phyloP scores from a whole-genome alignment of 2,113 vertebrate genomes.

The Petrocephalus microphthalmus region DNA sequence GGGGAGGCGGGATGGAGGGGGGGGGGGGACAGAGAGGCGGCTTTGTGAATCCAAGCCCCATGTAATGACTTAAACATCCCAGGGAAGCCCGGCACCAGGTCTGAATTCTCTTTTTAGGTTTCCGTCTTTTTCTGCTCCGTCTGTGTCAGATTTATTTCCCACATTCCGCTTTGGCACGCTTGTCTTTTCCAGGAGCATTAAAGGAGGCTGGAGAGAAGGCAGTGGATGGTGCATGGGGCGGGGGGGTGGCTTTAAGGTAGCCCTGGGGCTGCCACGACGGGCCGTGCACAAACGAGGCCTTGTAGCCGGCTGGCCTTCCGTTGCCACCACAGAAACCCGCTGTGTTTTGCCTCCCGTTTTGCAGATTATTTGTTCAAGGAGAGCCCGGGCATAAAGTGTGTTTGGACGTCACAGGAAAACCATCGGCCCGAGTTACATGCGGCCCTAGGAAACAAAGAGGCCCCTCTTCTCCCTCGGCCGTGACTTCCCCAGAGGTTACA shows the following conservation, averaged over 20 bases:
- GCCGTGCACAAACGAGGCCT: neutral
- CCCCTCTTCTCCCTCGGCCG: slow-evolving; percentile 20
- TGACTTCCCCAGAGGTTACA: slow-evolving; percentile 2
- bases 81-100: slow-evolving; percentile 28
- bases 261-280: neutral
- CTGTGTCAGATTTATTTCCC: slow-evolving; percentile 27
- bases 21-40: slow-evolving; percentile 24
- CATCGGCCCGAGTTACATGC: neutral
- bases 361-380: slow-evolving; percentile 33
- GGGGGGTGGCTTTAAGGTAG: neutral
- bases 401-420: slow-evolving; percentile 27
- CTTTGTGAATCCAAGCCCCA: slow-evolving; percentile 28
- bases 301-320: neutral
- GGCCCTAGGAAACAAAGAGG: slow-evolving; percentile 25
- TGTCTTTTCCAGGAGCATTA: slow-evolving; percentile 10
- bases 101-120: slow-evolving; percentile 2
- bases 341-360: slow-evolving; percentile 13
- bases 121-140: slow-evolving; percentile 12
- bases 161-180: neutral
- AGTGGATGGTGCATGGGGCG: neutral
- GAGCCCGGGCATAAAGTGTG: slow-evolving; percentile 10
- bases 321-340: slow-evolving; percentile 2
- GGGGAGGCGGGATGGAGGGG: neutral
- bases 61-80: slow-evolving; percentile 37
- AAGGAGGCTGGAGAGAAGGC: slow-evolving; percentile 8